Percentiles rank a stretch among this genome's conserved stretches.
Evolutionary conservation across 1,140 invertebrate species (phyloP).

Genomic region (Zaprionus capensis): DNA sequence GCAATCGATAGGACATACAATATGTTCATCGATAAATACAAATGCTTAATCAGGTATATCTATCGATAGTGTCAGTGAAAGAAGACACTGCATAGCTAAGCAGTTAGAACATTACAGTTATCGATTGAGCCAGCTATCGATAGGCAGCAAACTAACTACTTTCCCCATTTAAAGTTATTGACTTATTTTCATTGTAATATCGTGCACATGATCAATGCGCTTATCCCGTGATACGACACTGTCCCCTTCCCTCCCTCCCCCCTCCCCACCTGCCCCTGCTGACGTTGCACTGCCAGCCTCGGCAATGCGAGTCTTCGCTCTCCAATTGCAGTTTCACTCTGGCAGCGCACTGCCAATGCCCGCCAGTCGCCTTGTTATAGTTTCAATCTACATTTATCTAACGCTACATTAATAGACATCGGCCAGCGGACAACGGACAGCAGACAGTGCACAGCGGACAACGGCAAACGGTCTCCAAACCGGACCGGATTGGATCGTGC

Average conservation of each 20-base stretch:
- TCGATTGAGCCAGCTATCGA: too few relatives aligned
- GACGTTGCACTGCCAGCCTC: too few relatives aligned
- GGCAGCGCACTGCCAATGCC: constrained; percentile 7
- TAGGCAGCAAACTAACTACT: background rate
- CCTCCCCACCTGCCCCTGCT: too few relatives aligned
- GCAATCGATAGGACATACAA: too few relatives aligned
- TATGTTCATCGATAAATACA: too few relatives aligned
- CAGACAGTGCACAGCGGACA: constrained; percentile 12
- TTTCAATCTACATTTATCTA: constrained; percentile 68
- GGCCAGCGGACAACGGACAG: constrained; percentile 12
- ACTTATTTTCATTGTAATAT: background rate
- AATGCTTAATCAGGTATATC: too few relatives aligned
- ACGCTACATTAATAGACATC: constrained; percentile 40
- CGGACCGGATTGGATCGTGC: constrained; percentile 49
- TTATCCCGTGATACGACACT: background rate
- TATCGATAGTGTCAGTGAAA: too few relatives aligned
- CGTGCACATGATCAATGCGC: constrained; percentile 3
- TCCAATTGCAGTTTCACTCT: constrained; percentile 40
- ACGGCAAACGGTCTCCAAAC: constrained; percentile 5
- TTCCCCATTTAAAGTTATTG: background rate
- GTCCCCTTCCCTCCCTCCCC: too few relatives aligned
- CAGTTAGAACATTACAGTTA: too few relatives aligned
- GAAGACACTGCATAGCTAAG: too few relatives aligned
- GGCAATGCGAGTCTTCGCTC: background rate
- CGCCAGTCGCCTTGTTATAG: constrained; percentile 62